Conservation (phyloP, 2,888 invertebrate genomes). For the Caenorhabditis wallacei region DNA sequence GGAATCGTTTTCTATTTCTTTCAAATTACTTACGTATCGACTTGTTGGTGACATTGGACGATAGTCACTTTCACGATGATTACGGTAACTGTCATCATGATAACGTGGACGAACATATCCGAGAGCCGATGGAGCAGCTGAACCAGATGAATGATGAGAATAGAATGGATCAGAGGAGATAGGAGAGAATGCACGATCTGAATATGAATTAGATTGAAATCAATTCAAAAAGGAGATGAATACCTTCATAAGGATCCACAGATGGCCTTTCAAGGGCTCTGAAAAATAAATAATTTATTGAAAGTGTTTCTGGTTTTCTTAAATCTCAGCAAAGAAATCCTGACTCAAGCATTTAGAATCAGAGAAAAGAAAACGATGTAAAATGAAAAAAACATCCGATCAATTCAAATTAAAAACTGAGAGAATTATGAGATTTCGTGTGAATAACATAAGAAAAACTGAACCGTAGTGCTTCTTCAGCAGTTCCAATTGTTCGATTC, state of each 20-base stretch:
- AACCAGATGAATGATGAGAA: slow-evolving; percentile 60
- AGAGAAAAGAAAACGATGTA: slow-evolving; percentile 36
- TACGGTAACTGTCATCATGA: slow-evolving; percentile 72
- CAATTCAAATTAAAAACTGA: slow-evolving; percentile 53
- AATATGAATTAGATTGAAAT: not conserved
- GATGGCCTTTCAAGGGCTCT: slow-evolving; percentile 69
- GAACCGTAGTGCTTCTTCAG: slow-evolving; percentile 77
- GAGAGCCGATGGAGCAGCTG: slow-evolving; percentile 48
- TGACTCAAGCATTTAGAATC: slow-evolving; percentile 49
- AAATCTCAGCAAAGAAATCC: slow-evolving; percentile 27
- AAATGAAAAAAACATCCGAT: slow-evolving; percentile 33
- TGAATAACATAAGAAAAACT: slow-evolving; percentile 41
- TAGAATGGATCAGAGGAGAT: slow-evolving; percentile 66
- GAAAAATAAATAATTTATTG: slow-evolving; percentile 35
- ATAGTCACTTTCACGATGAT: slow-evolving; percentile 51
- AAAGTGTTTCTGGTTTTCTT: not conserved
- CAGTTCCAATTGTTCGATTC: slow-evolving; percentile 80
- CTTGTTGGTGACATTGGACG: slow-evolving; percentile 60
- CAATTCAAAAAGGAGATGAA: not conserved
- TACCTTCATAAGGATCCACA: slow-evolving; percentile 60
- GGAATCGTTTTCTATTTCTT: slow-evolving; percentile 11
- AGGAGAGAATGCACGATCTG: slow-evolving; percentile 66
- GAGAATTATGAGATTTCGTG: slow-evolving; percentile 36
- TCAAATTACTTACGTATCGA: slow-evolving; percentile 55
- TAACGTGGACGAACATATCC: slow-evolving; percentile 72